These are phyloP conservation scores for Polyodon spathula DNA, from an alignment of 2,113 vertebrate genomes.

Conservation along the genomic window DNA sequence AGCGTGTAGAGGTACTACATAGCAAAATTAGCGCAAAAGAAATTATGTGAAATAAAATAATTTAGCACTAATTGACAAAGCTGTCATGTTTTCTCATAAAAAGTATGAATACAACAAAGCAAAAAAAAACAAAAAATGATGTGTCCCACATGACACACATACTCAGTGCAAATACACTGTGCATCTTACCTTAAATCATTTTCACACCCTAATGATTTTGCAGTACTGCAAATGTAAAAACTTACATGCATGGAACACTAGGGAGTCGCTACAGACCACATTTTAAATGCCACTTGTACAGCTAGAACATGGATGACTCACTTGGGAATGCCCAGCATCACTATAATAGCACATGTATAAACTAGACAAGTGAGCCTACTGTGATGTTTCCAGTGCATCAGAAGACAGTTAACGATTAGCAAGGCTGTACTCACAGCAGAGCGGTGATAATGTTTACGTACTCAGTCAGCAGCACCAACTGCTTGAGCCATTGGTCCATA, in stretches of 20 bases:
- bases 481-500: neutral
- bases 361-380: neutral
- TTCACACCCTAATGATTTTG: neutral
- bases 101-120: too few relatives aligned
- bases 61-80: too few relatives aligned
- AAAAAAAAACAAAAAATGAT: too few relatives aligned
- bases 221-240: neutral
- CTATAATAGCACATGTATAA: neutral
- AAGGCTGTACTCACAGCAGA: neutral
- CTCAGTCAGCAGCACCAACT: neutral
- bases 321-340: neutral
- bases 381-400: neutral
- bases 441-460: neutral
- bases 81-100: too few relatives aligned
- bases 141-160: too few relatives aligned
- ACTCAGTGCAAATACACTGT: too few relatives aligned
- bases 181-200: neutral
- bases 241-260: neutral
- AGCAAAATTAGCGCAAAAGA: too few relatives aligned
- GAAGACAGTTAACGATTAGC: neutral
- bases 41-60: too few relatives aligned
- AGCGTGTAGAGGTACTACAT: too few relatives aligned
- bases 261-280: neutral
- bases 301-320: conserved; percentile 1
- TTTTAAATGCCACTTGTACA: neutral